These are phyloP conservation scores for Cotesia typhae DNA, from an alignment of 1,140 invertebrate species.

Conservation along the genomic window DNA sequence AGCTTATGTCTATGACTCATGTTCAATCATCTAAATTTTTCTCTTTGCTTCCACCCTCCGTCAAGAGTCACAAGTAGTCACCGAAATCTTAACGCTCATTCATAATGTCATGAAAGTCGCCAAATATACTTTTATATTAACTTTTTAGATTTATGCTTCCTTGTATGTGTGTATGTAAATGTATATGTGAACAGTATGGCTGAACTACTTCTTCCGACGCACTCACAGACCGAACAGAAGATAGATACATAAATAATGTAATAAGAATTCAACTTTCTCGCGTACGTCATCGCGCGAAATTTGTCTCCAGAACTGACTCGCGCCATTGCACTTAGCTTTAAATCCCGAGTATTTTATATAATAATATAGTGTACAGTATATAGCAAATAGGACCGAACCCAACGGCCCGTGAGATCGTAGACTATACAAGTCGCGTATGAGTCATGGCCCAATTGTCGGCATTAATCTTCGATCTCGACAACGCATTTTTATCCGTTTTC, in stretches of 20 bases:
- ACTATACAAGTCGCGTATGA: slow-evolving; percentile 8
- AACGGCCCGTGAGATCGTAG: slow-evolving; percentile 14
- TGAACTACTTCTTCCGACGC: too few relatives aligned
- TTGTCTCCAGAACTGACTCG: neutral
- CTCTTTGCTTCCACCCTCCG: slow-evolving; percentile 36
- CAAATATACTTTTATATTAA: too few relatives aligned
- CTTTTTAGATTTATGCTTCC: too few relatives aligned
- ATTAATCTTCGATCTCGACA: slow-evolving; percentile 22
- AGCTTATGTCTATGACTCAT: slow-evolving; percentile 50
- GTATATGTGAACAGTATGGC: too few relatives aligned
- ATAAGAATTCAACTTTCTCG: neutral
- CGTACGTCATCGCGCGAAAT: slow-evolving; percentile 11
- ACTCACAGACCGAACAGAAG: neutral
- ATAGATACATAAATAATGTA: neutral
- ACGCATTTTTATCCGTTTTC: neutral
- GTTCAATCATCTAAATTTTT: slow-evolving; percentile 52
- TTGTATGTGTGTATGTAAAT: too few relatives aligned
- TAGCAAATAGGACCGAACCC: neutral
- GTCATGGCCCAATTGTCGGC: slow-evolving; percentile 14
- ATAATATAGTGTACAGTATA: too few relatives aligned
- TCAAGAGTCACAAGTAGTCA: slow-evolving; percentile 34
- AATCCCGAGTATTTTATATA: neutral
- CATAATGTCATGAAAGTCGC: too few relatives aligned
- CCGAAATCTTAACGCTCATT: too few relatives aligned
- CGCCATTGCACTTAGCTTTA: neutral